Conservation (phyloP, 2,888 invertebrate species). For the Teleogryllus oceanicus region DNA sequence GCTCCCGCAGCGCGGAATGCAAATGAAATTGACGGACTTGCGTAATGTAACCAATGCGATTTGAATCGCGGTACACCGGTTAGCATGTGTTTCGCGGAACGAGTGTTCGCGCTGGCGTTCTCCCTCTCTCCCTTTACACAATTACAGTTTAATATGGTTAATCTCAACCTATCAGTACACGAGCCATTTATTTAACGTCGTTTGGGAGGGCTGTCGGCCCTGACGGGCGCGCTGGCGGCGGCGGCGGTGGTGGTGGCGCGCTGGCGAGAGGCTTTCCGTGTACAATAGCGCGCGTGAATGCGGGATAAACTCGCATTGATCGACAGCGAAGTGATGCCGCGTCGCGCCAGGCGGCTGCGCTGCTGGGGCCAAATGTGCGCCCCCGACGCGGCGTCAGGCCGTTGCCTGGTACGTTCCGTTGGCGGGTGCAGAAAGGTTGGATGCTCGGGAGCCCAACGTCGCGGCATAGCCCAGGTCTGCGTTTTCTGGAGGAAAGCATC, state of each 20-base stretch:
- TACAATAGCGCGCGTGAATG: neutral
- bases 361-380: no score
- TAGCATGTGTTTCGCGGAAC: neutral
- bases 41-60: slow-evolving; percentile 8
- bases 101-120: neutral
- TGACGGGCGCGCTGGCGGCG: neutral
- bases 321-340: no score
- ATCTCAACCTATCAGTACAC: slow-evolving; percentile 18
- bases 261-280: neutral
- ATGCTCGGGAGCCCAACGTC: no score
- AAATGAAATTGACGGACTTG: slow-evolving; percentile 18
- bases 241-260: neutral
- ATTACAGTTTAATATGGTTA: slow-evolving; percentile 3
- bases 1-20: neutral
- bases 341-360: no score
- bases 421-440: no score
- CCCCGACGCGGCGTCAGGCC: no score
- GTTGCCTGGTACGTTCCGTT: no score
- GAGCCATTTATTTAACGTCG: neutral
- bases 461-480: no score
- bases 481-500: no score
- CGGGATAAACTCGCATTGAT: no score
- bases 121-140: neutral
- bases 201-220: neutral
- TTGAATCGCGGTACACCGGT: slow-evolving; percentile 8